Conservation (phyloP, 2,888 invertebrate species). For the Drosophila neutralis region DNA sequence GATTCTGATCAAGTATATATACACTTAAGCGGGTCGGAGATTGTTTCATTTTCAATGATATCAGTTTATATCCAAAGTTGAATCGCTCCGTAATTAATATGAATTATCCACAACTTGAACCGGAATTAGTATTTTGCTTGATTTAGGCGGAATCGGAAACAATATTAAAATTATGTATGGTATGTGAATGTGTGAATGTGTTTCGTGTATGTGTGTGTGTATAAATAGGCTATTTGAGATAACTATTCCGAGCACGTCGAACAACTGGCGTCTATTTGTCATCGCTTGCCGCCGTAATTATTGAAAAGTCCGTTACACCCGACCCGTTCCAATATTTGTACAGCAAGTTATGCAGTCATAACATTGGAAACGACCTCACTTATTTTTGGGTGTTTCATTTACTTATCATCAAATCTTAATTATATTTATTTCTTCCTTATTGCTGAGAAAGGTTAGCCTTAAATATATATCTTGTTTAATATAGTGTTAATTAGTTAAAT, state of each 20-base stretch:
- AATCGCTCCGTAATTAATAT: slow-evolving; percentile 16
- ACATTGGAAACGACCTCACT: slow-evolving; percentile 36
- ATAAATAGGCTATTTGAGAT: slow-evolving; percentile 1
- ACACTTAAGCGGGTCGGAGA: background rate
- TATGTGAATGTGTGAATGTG: slow-evolving; percentile 1
- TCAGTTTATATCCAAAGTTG: background rate
- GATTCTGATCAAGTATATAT: background rate
- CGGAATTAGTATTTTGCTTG: slow-evolving; percentile 49
- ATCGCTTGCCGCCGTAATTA: slow-evolving; percentile 32
- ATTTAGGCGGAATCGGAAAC: slow-evolving; percentile 61
- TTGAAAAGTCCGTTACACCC: slow-evolving; percentile 56
- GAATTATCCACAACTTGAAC: slow-evolving; percentile 45
- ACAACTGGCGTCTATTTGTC: slow-evolving; percentile 51
- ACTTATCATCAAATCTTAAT: slow-evolving; percentile 6
- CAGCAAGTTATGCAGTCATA: slow-evolving; percentile 25
- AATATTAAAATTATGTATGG: slow-evolving; percentile 25
- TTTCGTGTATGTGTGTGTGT: background rate
- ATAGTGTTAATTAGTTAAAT: slow-evolving; percentile 2
- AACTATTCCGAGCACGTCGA: slow-evolving; percentile 56
- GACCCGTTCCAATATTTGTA: slow-evolving; percentile 62
- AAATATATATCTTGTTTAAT: background rate
- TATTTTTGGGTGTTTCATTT: slow-evolving; percentile 19
- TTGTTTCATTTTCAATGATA: background rate
- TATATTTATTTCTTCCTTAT: slow-evolving; percentile 1
- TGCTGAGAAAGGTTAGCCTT: background rate